A percentile compares a stretch with the other conserved stretches of the same genome.
These are phyloP conservation scores for Reticulitermes lucifugus DNA, from an alignment of 2,888 invertebrate genomes.

Conservation along the genomic window DNA sequence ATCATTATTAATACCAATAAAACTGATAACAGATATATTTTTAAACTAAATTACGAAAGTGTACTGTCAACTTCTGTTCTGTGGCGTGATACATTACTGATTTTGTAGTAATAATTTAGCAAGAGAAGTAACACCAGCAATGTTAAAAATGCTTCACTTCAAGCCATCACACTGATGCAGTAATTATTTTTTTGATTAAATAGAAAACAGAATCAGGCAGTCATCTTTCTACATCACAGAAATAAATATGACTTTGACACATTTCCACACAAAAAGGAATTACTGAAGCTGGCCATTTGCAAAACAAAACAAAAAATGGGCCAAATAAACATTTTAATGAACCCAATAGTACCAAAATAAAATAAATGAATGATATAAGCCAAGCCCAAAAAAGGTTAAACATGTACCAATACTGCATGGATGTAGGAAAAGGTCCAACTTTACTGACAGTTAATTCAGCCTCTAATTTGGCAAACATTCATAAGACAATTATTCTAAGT, in stretches of 20 bases:
- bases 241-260: neutral
- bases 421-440: slow-evolving; percentile 1
- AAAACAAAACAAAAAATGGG: neutral
- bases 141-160: neutral
- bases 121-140: neutral
- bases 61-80: neutral
- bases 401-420: slow-evolving; percentile 7
- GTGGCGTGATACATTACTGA: neutral
- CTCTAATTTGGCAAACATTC: neutral
- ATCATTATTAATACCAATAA: too few species aligned
- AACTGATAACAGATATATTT: too few species aligned
- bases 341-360: slow-evolving; percentile 7
- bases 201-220: neutral
- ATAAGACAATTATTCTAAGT: neutral
- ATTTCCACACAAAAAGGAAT: neutral
- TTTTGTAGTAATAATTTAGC: slow-evolving; percentile 28
- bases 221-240: neutral
- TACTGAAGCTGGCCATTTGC: slow-evolving; percentile 28
- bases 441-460: slow-evolving; percentile 1
- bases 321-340: neutral
- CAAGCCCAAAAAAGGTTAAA: slow-evolving; percentile 20
- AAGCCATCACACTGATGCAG: neutral
- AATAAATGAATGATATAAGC: neutral
- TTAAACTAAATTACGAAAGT: too few species aligned
- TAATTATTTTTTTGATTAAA: neutral